Evolutionary conservation across 92 coral and sea anemone genomes (phyloP).

Genomic region (Zoanthus gigantus): DNA sequence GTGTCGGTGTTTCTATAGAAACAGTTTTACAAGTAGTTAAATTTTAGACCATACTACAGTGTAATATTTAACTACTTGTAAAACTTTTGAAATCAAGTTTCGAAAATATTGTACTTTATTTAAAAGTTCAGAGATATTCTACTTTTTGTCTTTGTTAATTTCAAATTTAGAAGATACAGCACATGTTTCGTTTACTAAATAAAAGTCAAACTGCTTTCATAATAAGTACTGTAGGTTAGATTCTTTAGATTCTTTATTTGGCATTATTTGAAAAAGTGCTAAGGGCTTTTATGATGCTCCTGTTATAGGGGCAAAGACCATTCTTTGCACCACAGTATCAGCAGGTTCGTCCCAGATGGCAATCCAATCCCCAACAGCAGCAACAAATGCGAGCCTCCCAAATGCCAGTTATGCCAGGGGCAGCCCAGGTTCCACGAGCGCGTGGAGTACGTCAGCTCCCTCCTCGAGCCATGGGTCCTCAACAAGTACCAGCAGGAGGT

Average conservation of each 20-base stretch:
- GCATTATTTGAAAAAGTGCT: not conserved
- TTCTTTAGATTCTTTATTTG: not conserved
- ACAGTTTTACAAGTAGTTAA: too few relatives aligned
- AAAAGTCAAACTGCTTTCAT: too few relatives aligned
- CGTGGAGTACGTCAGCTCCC: conserved; percentile 84
- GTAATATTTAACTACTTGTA: too few relatives aligned
- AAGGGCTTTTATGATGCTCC: not conserved
- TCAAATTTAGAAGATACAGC: too few relatives aligned
- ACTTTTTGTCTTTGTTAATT: too few relatives aligned
- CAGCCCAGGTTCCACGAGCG: conserved; percentile 82
- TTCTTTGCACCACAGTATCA: conserved; percentile 84
- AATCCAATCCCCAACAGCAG: conserved; percentile 78
- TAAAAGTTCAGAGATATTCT: too few relatives aligned
- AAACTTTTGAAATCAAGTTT: too few relatives aligned
- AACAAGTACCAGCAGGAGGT: conserved; percentile 60
- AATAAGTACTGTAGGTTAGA: too few relatives aligned
- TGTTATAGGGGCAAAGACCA: conserved; percentile 83
- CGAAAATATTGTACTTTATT: too few relatives aligned
- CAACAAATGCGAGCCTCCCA: conserved; percentile 84
- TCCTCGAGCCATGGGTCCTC: conserved; percentile 72
- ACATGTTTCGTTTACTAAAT: too few relatives aligned
- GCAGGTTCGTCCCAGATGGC: conserved; percentile 78
- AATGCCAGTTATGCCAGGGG: conserved; percentile 72
- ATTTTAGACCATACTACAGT: too few relatives aligned
- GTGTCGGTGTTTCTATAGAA: too few relatives aligned